Evolutionary conservation across 1,140 invertebrate species (phyloP).

Genomic region (Apis florea): DNA sequence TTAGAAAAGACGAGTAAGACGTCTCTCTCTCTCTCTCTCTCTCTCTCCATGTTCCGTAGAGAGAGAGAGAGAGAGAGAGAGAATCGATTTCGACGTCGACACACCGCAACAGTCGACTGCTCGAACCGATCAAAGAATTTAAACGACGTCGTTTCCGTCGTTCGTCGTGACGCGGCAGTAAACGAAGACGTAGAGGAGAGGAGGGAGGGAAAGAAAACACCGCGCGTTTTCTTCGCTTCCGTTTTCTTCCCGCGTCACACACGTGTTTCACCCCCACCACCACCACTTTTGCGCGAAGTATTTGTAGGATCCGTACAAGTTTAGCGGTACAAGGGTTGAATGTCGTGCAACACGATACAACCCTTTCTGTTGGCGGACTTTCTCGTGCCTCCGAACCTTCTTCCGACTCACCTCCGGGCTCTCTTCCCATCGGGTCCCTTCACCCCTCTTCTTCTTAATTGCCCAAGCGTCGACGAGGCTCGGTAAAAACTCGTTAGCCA

Average conservation of each 20-base stretch:
- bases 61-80: not conserved
- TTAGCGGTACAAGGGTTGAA: constrained; percentile 67
- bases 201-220: not conserved
- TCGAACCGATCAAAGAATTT: too few relatives aligned
- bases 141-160: too few relatives aligned
- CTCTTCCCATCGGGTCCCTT: constrained; percentile 40
- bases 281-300: constrained; percentile 57
- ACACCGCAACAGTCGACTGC: too few relatives aligned
- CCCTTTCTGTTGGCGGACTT: constrained; percentile 60
- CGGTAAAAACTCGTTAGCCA: constrained; percentile 78
- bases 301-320: constrained; percentile 66
- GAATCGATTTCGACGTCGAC: too few relatives aligned
- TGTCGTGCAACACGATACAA: constrained; percentile 72
- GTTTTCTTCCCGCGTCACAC: constrained; percentile 30
- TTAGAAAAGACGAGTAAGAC: not conserved
- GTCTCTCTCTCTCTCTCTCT: too few relatives aligned
- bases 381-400: constrained; percentile 60
- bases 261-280: not conserved
- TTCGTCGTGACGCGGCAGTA: too few relatives aligned
- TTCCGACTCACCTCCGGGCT: constrained; percentile 56
- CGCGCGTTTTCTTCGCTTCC: constrained; percentile 13
- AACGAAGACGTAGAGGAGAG: not conserved
- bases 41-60: not conserved
- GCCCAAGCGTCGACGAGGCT: constrained; percentile 66
- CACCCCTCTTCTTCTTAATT: constrained; percentile 73